These are phyloP conservation scores for Takifugu rubripes DNA, from an alignment of 2,797 vertebrate species.

Conservation along the genomic window DNA sequence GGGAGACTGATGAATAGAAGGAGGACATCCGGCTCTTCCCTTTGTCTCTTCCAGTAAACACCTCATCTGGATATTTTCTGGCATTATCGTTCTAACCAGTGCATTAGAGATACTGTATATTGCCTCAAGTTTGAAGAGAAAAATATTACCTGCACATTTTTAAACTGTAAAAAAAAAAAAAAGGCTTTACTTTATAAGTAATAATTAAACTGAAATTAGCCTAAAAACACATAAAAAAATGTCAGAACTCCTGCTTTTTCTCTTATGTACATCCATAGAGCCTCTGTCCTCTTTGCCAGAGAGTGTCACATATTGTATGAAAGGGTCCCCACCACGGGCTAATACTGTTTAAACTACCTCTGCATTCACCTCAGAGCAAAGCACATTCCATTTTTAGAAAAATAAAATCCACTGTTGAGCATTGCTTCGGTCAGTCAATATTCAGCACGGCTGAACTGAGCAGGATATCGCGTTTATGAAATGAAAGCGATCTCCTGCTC, in stretches of 20 bases:
- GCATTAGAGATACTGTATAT: slow-evolving; percentile 14
- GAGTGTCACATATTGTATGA: slow-evolving; percentile 26
- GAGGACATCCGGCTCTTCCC: slow-evolving; percentile 30
- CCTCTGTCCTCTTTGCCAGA: slow-evolving; percentile 23
- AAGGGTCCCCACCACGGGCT: slow-evolving; percentile 38
- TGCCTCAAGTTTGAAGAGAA: neutral
- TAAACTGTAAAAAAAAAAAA: no score
- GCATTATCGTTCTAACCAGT: slow-evolving; percentile 15
- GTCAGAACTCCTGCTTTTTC: slow-evolving; percentile 15
- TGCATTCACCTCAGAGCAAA: slow-evolving; percentile 47
- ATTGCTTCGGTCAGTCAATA: slow-evolving; percentile 9
- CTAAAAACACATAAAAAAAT: neutral
- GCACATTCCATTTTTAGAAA: slow-evolving; percentile 22
- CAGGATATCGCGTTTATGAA: neutral
- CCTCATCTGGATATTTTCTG: slow-evolving; percentile 25
- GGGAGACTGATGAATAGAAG: slow-evolving; percentile 31
- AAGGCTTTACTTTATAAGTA: no score
- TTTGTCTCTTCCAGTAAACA: slow-evolving; percentile 40
- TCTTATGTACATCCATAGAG: slow-evolving; percentile 39
- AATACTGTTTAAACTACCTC: slow-evolving; percentile 36
- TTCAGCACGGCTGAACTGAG: neutral
- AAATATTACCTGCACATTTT: no score
- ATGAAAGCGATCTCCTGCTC: neutral
- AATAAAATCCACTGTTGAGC: slow-evolving; percentile 5
- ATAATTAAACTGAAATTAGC: no score